phyloP scores from a whole-genome alignment of 2,888 invertebrate species.

The Dorcus hopei region DNA sequence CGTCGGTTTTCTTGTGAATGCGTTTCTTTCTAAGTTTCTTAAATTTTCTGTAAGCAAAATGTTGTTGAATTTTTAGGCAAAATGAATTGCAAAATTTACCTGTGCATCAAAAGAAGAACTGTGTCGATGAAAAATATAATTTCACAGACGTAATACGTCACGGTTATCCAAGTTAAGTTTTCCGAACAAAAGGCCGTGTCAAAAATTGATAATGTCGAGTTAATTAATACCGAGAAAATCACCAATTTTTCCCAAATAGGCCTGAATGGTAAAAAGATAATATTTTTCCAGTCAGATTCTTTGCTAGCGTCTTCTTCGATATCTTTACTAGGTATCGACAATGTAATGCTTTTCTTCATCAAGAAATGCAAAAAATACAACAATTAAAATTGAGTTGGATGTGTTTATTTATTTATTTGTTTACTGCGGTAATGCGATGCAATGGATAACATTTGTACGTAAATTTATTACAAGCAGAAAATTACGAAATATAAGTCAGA shows the following conservation, averaged over 20 bases:
- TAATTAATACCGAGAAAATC: slow-evolving; percentile 3
- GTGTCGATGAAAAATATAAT: slow-evolving; percentile 13
- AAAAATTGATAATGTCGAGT: slow-evolving; percentile 1
- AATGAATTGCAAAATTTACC: not conserved
- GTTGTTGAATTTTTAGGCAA: not conserved
- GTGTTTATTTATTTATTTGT: no score
- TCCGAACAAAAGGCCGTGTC: not conserved
- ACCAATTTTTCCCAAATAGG: slow-evolving; percentile 8
- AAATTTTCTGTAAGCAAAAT: slow-evolving; percentile 5
- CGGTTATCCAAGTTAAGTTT: not conserved
- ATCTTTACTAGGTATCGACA: slow-evolving; percentile 8
- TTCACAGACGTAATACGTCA: slow-evolving; percentile 11
- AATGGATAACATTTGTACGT: no score
- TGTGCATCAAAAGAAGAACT: slow-evolving; percentile 13
- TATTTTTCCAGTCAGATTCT: slow-evolving; percentile 10
- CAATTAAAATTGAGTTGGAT: no score
- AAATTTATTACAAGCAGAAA: no score
- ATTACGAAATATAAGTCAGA: no score
- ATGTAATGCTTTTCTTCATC: slow-evolving; percentile 5
- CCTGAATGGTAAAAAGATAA: slow-evolving; percentile 17
- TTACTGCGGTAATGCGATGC: no score
- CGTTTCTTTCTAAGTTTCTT: slow-evolving; percentile 4
- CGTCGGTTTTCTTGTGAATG: slow-evolving; percentile 2
- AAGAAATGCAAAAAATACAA: no score
- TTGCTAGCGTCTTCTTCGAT: not conserved